Evolutionary conservation across 2,888 invertebrate genomes (phyloP).

Genomic region (Philaethria dido): DNA sequence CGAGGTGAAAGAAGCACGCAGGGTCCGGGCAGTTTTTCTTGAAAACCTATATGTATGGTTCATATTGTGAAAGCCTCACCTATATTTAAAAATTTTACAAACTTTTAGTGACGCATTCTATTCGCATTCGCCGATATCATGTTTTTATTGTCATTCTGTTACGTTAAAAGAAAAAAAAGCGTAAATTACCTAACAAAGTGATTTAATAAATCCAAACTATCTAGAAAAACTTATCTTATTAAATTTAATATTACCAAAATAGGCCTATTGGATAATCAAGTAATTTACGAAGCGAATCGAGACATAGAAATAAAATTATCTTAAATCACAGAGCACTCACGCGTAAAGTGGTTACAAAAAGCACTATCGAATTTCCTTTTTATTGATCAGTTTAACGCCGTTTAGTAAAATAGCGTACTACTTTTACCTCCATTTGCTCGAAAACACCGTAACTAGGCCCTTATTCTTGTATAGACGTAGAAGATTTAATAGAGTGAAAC

Average conservation of each 20-base stretch:
- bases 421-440: constrained; percentile 68
- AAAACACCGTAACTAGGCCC: constrained; percentile 28
- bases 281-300: constrained; percentile 46
- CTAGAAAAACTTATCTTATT: not conserved
- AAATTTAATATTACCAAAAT: constrained; percentile 24
- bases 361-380: constrained; percentile 60
- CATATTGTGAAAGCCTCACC: not conserved
- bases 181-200: not conserved
- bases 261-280: constrained; percentile 29
- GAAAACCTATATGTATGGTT: not conserved
- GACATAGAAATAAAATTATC: constrained; percentile 56
- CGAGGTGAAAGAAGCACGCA: no score
- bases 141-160: not conserved
- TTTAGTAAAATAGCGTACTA: constrained; percentile 64
- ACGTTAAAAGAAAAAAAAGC: constrained; percentile 7
- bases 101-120: not conserved
- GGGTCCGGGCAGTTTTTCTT: no score
- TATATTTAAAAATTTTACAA: not conserved
- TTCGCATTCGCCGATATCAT: not conserved
- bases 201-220: not conserved
- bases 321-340: constrained; percentile 76
- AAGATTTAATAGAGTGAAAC: constrained; percentile 2
- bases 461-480: not conserved
- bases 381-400: constrained; percentile 67
- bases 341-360: constrained; percentile 70